Base-by-base conservation (phyloP, 2,113 vertebrate genomes). In the Paratilapia polleni region DNA sequence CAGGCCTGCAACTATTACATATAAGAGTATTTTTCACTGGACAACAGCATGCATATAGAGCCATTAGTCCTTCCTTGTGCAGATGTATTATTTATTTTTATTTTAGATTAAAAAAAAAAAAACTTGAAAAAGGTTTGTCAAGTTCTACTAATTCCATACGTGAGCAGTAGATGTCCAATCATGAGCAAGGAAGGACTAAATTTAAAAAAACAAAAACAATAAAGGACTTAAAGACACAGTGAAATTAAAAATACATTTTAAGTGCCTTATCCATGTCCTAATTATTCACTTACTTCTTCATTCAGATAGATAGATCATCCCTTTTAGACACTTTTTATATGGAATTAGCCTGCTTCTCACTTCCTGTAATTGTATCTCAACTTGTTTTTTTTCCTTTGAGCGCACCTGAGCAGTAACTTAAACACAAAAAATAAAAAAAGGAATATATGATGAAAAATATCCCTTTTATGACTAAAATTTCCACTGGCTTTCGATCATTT, bases 31-130 rank as follows among this genome's bases (percentile, higher is more conserved):
- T 19, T 47, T 64, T 70, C 2, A 11, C 61, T 41, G 41, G 15
- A 36, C 20, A 49, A 24, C 52, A 22, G 52, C 82, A 90, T 86
- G 83, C 86, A 78, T 36, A 31, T 20, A 56, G 26, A 54, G 75
- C 20, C 11, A 62, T 77, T 28, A 22, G 26, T 73, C 24, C 11
- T 70, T 78, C 26, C 19, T 38, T 57, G 62, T 22, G 47, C 74
- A 24, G 0, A 77, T 34, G 56, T 19, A 47, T 47, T 76, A 12
- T 68, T 49, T 28, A 0, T 70, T 7, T 64, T 31, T 3, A 34
- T 38, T 20, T 73, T 19, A 52, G 26, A 52, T 8, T 31, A 10
- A 52, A 52, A 47, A 19, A 49, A 7, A 2, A n/a, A 10, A 15
- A 24, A 1, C n/a, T 26, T 34, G 3, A 19, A 56, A 36, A 62